These are phyloP conservation scores for Limnephilus marmoratus DNA, from an alignment of 2,888 invertebrate genomes.

Conservation along the genomic window DNA sequence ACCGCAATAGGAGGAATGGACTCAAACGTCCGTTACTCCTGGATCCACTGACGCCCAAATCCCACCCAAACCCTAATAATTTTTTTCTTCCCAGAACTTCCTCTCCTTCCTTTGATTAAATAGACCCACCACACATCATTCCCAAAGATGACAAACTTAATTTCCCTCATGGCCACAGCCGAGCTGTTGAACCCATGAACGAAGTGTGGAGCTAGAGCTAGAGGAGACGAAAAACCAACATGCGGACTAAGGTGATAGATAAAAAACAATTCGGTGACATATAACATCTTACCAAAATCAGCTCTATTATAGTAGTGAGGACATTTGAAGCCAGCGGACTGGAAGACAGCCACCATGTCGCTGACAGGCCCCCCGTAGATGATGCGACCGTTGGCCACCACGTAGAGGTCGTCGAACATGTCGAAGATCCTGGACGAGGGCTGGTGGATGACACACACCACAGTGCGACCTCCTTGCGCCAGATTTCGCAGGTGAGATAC, in stretches of 20 bases:
- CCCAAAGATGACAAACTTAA: too few relatives aligned
- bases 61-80: too few relatives aligned
- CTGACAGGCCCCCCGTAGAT: slow-evolving; percentile 82
- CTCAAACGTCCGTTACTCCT: too few relatives aligned
- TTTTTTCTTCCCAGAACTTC: too few relatives aligned
- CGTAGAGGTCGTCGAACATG: slow-evolving; percentile 84
- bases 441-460: slow-evolving; percentile 88
- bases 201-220: too few relatives aligned
- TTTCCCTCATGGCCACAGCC: too few relatives aligned
- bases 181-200: too few relatives aligned
- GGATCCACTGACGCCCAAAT: too few relatives aligned
- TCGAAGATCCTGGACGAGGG: slow-evolving; percentile 86
- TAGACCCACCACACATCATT: too few relatives aligned
- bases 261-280: neutral
- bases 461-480: slow-evolving; percentile 81
- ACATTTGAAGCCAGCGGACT: slow-evolving; percentile 80
- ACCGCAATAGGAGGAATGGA: too few relatives aligned
- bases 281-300: slow-evolving; percentile 80
- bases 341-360: slow-evolving; percentile 79
- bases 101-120: too few relatives aligned
- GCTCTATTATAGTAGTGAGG: slow-evolving; percentile 89
- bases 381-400: slow-evolving; percentile 82
- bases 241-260: neutral
- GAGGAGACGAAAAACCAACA: neutral
- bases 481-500: slow-evolving; percentile 80